phyloP scores from a whole-genome alignment of 1,140 invertebrate genomes.

The Tachypleus tridentatus region DNA sequence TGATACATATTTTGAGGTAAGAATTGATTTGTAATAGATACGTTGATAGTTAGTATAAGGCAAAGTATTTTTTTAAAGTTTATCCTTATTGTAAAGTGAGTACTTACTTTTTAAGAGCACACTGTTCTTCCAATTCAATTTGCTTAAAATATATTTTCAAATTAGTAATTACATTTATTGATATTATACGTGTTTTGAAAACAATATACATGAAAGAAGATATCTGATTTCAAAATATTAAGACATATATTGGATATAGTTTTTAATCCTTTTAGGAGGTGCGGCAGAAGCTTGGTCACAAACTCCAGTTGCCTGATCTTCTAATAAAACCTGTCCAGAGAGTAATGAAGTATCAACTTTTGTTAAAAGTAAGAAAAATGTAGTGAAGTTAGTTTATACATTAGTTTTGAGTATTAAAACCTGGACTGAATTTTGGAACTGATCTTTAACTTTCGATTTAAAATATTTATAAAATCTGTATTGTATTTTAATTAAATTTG shows the following conservation, averaged over 20 bases:
- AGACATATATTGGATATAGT: conserved; percentile 5
- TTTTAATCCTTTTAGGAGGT: conserved; percentile 52
- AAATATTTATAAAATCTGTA: too few species aligned
- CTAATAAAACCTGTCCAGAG: conserved; percentile 97
- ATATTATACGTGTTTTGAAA: too few species aligned
- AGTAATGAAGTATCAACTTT: conserved; percentile 94
- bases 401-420: too few species aligned
- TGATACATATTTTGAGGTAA: conserved; percentile 83
- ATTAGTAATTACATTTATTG: too few species aligned
- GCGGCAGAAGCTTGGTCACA: conserved; percentile 82
- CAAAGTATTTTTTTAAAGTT: background rate
- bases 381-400: too few species aligned
- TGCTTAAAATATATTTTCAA: too few species aligned
- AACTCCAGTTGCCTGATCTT: conserved; percentile 84
- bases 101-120: background rate
- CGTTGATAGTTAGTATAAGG: background rate
- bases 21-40: conserved; percentile 13
- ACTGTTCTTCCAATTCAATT: too few species aligned
- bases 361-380: conserved; percentile 64
- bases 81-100: background rate
- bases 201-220: too few species aligned
- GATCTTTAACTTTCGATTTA: too few species aligned
- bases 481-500: too few species aligned
- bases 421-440: too few species aligned
- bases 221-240: conserved; percentile 1